Conservation (phyloP, 1,140 invertebrate genomes). For the Trichoplusia ni region DNA sequence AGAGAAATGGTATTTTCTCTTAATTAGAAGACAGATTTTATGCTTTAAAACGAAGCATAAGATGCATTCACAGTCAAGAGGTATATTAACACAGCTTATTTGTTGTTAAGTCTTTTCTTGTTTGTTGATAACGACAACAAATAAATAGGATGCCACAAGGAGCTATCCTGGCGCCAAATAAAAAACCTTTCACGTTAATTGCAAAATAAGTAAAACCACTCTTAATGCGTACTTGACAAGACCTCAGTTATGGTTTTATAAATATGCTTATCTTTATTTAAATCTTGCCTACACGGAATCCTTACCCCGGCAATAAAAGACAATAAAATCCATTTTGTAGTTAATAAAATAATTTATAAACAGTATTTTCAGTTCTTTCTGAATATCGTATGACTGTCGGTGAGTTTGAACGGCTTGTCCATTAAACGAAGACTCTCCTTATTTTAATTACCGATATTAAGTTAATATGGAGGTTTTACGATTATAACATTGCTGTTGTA, state of each 20-base stretch:
- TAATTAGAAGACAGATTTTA: too few species aligned
- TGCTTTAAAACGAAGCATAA: too few species aligned
- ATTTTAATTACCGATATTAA: constrained; percentile 21
- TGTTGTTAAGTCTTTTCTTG: background rate
- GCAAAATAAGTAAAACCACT: background rate
- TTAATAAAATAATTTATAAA: constrained; percentile 8
- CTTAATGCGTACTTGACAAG: background rate
- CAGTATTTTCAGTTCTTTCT: constrained; percentile 6
- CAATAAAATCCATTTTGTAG: constrained; percentile 23
- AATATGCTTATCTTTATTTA: constrained; percentile 8
- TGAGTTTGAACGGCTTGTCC: constrained; percentile 9
- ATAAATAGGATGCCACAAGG: background rate
- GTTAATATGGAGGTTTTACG: constrained; percentile 2
- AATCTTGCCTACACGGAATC: constrained; percentile 1
- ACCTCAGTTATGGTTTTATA: background rate
- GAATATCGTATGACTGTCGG: constrained; percentile 8
- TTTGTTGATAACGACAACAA: background rate
- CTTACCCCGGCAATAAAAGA: background rate
- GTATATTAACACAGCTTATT: too few species aligned
- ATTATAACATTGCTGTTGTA: constrained; percentile 3
- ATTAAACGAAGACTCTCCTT: background rate
- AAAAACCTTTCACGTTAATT: background rate
- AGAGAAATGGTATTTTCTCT: background rate
- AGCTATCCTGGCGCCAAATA: background rate
- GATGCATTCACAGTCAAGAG: too few species aligned